Base-by-base conservation (phyloP, 2,113 vertebrate species). In the Mesocricetus auratus region DNA sequence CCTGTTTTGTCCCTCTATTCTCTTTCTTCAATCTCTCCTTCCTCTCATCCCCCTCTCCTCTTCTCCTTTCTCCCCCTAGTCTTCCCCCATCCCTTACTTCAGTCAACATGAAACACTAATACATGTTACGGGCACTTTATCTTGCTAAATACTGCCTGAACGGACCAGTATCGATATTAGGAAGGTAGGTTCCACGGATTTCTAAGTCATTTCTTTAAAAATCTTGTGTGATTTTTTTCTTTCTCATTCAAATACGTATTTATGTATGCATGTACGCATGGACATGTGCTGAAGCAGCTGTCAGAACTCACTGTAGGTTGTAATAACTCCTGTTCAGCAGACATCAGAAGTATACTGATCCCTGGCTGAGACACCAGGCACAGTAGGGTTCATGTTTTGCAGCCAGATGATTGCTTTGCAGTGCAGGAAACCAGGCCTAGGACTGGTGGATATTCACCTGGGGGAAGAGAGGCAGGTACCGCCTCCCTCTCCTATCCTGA, bases 401-500 rank as follows among this genome's bases (percentile, higher is more conserved):
- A 83, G 82, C 53, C 39, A 73, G 36, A 5, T 7, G 21, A 64
- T 33, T 22, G 39, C 3, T 36, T 0, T 29, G 11, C 1, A 1
- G 47, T 11, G 17, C n/a, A 47, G 24, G 15, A 29, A 7, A 2
- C 9, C 9, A 58, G 36, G 9, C 8, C 4, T 0, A 2, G 13
- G 0, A 19, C 13, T 7, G 4, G 42, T 1, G 1, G 24, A 16
- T 1, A 17, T 33, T 19, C 1, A 7, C 26, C 33, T 83, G 36
- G 4, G 39, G 24, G 33, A 47, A 4, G 2, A 12, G 66, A 50
- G 60, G 39, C 5, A 33, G 60, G n/a, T 4, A 10, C 0, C 33
- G 6, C 19, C 16, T 47, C 7, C 7, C 4, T 69, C 2, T 8
- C 16, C 0, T 0, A 16, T 21, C 5, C 39, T 3, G 0, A 33